Percentiles rank a stretch among this genome's conserved stretches.
Conservation (phyloP, 2,888 invertebrate species). For the Acrobasis suavella region DNA sequence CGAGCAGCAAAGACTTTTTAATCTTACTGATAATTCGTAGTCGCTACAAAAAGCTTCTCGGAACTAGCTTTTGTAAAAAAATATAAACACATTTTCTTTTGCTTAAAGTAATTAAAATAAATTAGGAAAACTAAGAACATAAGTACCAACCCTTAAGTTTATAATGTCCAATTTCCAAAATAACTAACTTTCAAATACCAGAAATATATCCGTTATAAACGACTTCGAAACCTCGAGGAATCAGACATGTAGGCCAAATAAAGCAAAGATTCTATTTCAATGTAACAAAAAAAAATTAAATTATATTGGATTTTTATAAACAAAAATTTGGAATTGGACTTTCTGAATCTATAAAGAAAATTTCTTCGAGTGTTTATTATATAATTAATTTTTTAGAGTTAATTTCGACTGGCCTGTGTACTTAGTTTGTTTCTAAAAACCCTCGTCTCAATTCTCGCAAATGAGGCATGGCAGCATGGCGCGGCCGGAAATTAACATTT, state of each 20-base stretch:
- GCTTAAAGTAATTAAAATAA: not conserved
- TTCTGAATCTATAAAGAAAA: not conserved
- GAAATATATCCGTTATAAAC: no score
- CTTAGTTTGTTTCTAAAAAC: constrained; percentile 24
- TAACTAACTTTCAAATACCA: no score
- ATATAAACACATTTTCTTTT: not conserved
- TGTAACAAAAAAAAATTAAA: no score
- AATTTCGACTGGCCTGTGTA: not conserved
- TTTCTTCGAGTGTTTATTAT: no score
- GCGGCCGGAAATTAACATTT: constrained; percentile 61
- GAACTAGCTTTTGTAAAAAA: not conserved
- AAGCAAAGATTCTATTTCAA: no score
- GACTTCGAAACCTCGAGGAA: no score
- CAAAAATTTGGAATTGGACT: not conserved
- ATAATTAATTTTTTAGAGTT: no score
- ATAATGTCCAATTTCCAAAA: not conserved
- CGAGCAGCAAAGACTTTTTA: constrained; percentile 10
- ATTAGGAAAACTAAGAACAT: not conserved
- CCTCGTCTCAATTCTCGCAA: constrained; percentile 27
- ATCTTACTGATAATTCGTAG: not conserved
- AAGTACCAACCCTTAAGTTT: not conserved
- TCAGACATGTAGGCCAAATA: no score
- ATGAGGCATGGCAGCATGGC: constrained; percentile 48
- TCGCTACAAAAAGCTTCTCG: not conserved
- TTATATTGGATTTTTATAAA: no score